phyloP scores from a whole-genome alignment of 2,113 vertebrate species.

The Sander lucioperca region DNA sequence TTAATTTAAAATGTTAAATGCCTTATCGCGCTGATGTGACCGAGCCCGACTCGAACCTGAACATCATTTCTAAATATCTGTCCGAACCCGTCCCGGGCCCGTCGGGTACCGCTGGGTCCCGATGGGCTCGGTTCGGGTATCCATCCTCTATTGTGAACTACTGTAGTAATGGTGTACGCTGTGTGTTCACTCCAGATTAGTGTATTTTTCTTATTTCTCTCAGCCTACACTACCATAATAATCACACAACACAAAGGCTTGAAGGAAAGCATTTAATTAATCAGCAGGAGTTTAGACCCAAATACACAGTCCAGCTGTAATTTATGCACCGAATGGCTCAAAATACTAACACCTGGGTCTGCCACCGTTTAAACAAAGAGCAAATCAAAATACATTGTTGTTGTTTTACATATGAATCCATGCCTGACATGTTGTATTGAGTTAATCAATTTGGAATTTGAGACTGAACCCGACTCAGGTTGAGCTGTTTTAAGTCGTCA shows the following conservation, averaged over 20 bases:
- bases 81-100: too few species aligned
- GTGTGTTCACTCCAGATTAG: too few species aligned
- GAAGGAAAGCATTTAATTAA: constrained; percentile 69
- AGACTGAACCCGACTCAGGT: constrained; percentile 5
- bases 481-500: constrained; percentile 33
- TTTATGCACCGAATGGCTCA: constrained; percentile 31
- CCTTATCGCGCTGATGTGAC: too few species aligned
- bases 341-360: constrained; percentile 26
- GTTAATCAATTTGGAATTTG: background rate
- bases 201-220: background rate
- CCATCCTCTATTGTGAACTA: too few species aligned
- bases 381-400: constrained; percentile 28
- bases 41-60: too few species aligned
- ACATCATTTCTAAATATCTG: too few species aligned
- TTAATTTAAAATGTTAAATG: too few species aligned
- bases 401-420: constrained; percentile 31
- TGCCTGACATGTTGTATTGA: background rate
- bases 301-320: constrained; percentile 52
- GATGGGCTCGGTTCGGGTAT: too few species aligned
- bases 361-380: constrained; percentile 30
- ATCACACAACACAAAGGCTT: constrained; percentile 2
- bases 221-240: background rate
- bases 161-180: too few species aligned
- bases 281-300: constrained; percentile 47
- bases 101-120: too few species aligned